phyloP scores from a whole-genome alignment of 2,888 invertebrate genomes.

The Scaptomyza reducta region DNA sequence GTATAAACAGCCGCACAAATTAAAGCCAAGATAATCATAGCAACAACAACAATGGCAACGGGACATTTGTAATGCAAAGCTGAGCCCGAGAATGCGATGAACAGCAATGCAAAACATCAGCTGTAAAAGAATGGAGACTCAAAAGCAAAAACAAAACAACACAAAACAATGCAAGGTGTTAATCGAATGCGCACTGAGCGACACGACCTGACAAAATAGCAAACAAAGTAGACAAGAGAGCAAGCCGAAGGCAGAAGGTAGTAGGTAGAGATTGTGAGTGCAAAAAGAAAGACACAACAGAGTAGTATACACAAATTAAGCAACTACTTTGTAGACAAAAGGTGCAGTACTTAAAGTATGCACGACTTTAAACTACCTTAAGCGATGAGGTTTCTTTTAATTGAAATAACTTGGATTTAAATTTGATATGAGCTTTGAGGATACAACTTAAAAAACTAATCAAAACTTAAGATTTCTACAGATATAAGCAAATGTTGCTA shows the following conservation, averaged over 20 bases:
- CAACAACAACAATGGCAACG: constrained; percentile 30
- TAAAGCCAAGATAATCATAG: constrained; percentile 75
- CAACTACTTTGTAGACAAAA: neutral
- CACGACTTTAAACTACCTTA: constrained; percentile 11
- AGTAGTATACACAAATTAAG: constrained; percentile 6
- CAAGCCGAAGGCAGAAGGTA: neutral
- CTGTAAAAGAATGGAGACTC: constrained; percentile 15
- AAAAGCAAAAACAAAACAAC: constrained; percentile 13
- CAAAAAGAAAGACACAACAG: neutral
- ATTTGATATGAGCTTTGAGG: too few species aligned
- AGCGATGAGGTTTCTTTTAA: too few species aligned
- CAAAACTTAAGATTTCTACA: too few species aligned
- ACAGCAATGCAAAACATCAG: constrained; percentile 46
- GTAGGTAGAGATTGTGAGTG: neutral
- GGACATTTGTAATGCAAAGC: constrained; percentile 70
- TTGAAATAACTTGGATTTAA: too few species aligned
- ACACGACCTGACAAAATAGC: constrained; percentile 33
- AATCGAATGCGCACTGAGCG: constrained; percentile 69
- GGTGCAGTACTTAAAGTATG: neutral
- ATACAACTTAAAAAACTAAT: too few species aligned
- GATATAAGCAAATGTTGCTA: too few species aligned
- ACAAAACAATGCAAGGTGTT: constrained; percentile 59
- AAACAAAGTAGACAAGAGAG: constrained; percentile 9
- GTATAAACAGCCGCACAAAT: constrained; percentile 52
- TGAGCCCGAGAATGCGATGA: constrained; percentile 6